Evolutionary conservation across 1,140 invertebrate species (phyloP).

Genomic region (Neodiprion lecontei): DNA sequence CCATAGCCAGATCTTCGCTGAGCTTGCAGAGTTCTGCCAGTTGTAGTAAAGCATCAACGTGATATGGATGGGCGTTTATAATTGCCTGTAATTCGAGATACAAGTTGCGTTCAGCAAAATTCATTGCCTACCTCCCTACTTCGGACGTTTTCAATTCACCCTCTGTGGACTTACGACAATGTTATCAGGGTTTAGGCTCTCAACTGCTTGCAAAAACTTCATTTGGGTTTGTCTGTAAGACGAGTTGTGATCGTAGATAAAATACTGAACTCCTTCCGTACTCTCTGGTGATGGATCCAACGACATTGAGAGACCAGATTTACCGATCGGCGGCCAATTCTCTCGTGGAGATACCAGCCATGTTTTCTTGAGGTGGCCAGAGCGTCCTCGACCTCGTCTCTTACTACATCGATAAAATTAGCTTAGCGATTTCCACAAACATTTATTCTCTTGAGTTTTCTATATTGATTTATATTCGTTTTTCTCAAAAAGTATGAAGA

Average conservation of each 20-base stretch:
- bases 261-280: constrained; percentile 67
- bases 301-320: constrained; percentile 78
- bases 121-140: not conserved
- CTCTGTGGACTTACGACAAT: constrained; percentile 68
- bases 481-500: constrained; percentile 21
- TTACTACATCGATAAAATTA: constrained; percentile 56
- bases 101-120: not conserved
- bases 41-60: constrained; percentile 87
- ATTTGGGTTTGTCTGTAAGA: constrained; percentile 80
- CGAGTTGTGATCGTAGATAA: constrained; percentile 80
- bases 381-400: constrained; percentile 64
- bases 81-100: constrained; percentile 65
- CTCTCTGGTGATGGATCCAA: constrained; percentile 60
- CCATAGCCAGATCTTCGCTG: constrained; percentile 80
- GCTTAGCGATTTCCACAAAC: constrained; percentile 20
- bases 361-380: constrained; percentile 66
- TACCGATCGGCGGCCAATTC: constrained; percentile 71
- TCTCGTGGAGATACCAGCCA: constrained; percentile 74
- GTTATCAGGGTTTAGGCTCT: constrained; percentile 82
- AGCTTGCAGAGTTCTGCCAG: constrained; percentile 82
- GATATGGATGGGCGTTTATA: constrained; percentile 79
- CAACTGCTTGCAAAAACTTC: constrained; percentile 79
- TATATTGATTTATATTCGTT: constrained; percentile 16
- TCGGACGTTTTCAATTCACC: not conserved
- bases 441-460: constrained; percentile 19